Evolutionary conservation across 2,888 invertebrate genomes (phyloP), one percentile per base, ranked within the genome.

Genomic region (Quadriops clusia): DNA sequence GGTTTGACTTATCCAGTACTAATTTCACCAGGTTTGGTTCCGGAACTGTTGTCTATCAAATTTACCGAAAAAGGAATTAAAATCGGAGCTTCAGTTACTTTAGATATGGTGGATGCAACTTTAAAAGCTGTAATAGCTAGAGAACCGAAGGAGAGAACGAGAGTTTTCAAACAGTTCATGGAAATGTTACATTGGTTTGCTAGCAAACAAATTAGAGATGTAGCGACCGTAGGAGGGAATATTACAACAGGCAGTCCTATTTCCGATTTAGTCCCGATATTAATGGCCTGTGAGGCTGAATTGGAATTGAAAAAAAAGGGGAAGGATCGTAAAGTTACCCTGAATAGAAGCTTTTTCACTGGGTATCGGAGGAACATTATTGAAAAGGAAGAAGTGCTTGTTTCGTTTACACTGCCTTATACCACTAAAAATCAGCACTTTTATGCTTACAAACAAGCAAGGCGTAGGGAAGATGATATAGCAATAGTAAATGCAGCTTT

Each of bases 181-280:
- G 75, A 83, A 30, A 95, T 94, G 83, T 63, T 95, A 14, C 77
- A 87, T 53, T 90, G 84, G 78, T 95, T 95, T 67, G 95, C 91
- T 27, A 93, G 94, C 4, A 84, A 79, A 50, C 95, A 95, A 65
- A 86, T 95, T 28, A 69, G 95, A 39, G 95, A 93, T 60, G 90
- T 90, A 8, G 93, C 91, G 27, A 78, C 86, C 8, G 63, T 95
- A 15, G 90, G 84, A 17, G 94, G 95, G 14, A 94, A 95, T 58
- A 83, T 95, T 39, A 79, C 93, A 66, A 93, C 93, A 0, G 59
- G 58, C 4, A 94, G 93, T 61, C 94, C 95, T 0, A 94, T 95
- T 54, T 93, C 94, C 0, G 95, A 97, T 62, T 68, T 95, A 51
- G 90, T 90, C 61, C 94, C 94, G 0, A 76, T 95, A 43, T 71